Conservation (phyloP, 2,797 vertebrate genomes). For the Sebastes vulpes region DNA sequence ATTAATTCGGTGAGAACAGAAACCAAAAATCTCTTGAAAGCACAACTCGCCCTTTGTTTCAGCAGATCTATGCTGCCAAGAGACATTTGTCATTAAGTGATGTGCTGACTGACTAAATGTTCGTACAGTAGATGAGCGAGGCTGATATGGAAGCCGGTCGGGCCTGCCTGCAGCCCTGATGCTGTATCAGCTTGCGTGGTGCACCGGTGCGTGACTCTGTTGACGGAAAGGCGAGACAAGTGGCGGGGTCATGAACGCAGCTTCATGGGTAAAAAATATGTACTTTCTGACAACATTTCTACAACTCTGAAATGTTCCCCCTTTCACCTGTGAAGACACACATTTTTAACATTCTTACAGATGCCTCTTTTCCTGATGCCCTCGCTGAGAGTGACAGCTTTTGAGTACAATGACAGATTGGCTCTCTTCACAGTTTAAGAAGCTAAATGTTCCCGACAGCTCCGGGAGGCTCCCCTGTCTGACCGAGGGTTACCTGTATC, state of each 20-base stretch:
- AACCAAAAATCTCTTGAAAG: neutral
- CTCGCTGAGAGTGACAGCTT: neutral
- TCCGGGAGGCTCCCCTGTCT: slow-evolving; percentile 6
- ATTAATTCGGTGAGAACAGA: neutral
- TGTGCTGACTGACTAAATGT: neutral
- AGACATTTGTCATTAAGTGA: neutral
- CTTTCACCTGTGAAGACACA: slow-evolving; percentile 27
- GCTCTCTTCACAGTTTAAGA: neutral
- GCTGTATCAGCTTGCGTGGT: slow-evolving; percentile 11
- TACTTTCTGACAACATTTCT: neutral
- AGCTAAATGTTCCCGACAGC: slow-evolving; percentile 11
- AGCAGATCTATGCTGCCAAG: neutral
- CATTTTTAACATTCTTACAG: slow-evolving; percentile 16
- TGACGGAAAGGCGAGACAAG: slow-evolving; percentile 46
- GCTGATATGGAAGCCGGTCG: slow-evolving; percentile 47
- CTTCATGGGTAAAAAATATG: slow-evolving; percentile 11
- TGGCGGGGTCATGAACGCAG: slow-evolving; percentile 16
- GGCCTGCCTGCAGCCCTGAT: slow-evolving; percentile 47
- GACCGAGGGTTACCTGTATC: neutral
- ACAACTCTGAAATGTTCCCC: neutral
- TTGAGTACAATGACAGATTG: slow-evolving; percentile 31
- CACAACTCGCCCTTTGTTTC: neutral
- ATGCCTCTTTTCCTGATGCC: neutral
- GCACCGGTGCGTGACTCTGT: slow-evolving; percentile 48
- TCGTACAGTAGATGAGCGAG: neutral